Evolutionary conservation across 2,113 vertebrate genomes (phyloP).

Genomic region (Epinephelus fuscoguttatus): DNA sequence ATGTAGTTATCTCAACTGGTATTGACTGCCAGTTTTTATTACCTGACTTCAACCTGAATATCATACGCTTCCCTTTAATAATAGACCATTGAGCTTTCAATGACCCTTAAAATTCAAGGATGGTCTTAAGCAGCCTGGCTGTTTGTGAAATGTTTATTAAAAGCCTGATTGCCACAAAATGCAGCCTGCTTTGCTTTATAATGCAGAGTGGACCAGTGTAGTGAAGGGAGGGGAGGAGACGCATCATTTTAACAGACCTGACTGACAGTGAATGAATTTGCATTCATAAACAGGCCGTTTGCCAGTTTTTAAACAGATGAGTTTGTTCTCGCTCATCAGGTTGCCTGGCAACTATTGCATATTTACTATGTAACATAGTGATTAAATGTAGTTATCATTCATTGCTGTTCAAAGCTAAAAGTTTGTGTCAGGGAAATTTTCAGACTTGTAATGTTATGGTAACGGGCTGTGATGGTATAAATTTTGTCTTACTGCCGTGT

Average conservation of each 20-base stretch:
- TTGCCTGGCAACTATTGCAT: conserved; percentile 10
- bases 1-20: not conserved
- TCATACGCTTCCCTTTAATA: conserved; percentile 8
- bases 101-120: conserved; percentile 24
- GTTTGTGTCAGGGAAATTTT: not conserved
- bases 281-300: conserved; percentile 38
- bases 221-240: conserved; percentile 9
- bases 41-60: conserved; percentile 9
- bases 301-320: conserved; percentile 19
- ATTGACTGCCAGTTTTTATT: not conserved
- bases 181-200: conserved; percentile 5
- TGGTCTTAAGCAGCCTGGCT: conserved; percentile 7
- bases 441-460: not conserved
- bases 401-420: not conserved
- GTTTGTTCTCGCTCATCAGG: conserved; percentile 24
- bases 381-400: not conserved
- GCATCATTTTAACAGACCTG: conserved; percentile 20
- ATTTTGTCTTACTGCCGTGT: too few species aligned
- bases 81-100: conserved; percentile 16
- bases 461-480: too few species aligned
- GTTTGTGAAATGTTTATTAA: conserved; percentile 42
- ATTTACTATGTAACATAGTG: not conserved
- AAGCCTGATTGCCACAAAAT: conserved; percentile 37
- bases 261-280: conserved; percentile 28
- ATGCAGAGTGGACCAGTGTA: not conserved